A percentile compares a stretch with the other conserved stretches of the same genome.
phyloP scores from a whole-genome alignment of 2,888 invertebrate genomes.

The Drosophila leonis region DNA sequence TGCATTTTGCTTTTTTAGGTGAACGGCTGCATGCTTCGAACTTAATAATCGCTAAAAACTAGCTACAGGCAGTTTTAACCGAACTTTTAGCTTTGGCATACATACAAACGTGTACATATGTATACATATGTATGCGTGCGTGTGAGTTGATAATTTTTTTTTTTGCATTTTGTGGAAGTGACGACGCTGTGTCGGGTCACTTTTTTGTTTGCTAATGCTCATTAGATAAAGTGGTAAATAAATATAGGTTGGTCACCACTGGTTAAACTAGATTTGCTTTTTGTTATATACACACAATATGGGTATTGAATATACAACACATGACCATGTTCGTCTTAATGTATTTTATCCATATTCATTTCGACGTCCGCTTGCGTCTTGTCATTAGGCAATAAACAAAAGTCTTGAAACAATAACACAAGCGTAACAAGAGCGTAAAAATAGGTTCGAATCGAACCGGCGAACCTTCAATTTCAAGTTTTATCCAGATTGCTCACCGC shows the following conservation, averaged over 20 bases:
- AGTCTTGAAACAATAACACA: slow-evolving; percentile 24
- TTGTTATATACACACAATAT: slow-evolving; percentile 6
- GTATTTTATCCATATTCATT: slow-evolving; percentile 47
- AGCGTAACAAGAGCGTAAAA: slow-evolving; percentile 18
- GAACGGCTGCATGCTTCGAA: slow-evolving; percentile 34
- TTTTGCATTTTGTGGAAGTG: slow-evolving; percentile 33
- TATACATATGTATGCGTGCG: slow-evolving; percentile 4
- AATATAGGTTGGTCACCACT: slow-evolving; percentile 54
- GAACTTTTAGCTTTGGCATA: slow-evolving; percentile 48
- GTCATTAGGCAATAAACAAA: slow-evolving; percentile 29
- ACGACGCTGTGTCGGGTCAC: slow-evolving; percentile 37
- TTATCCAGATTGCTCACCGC: slow-evolving; percentile 66
- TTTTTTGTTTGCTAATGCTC: slow-evolving; percentile 45
- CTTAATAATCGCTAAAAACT: slow-evolving; percentile 64
- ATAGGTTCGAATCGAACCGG: slow-evolving; percentile 13
- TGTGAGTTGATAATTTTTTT: slow-evolving; percentile 14
- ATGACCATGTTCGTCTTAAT: slow-evolving; percentile 41
- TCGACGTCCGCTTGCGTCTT: slow-evolving; percentile 10
- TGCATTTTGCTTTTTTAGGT: slow-evolving; percentile 45
- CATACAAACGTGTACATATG: neutral
- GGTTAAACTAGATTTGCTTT: slow-evolving; percentile 64
- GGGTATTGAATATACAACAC: slow-evolving; percentile 4
- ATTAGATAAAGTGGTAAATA: slow-evolving; percentile 50
- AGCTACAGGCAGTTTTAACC: slow-evolving; percentile 72
- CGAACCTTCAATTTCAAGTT: slow-evolving; percentile 43